Conservation (phyloP, 2,888 invertebrate genomes). For the Idaea dimidiata region DNA sequence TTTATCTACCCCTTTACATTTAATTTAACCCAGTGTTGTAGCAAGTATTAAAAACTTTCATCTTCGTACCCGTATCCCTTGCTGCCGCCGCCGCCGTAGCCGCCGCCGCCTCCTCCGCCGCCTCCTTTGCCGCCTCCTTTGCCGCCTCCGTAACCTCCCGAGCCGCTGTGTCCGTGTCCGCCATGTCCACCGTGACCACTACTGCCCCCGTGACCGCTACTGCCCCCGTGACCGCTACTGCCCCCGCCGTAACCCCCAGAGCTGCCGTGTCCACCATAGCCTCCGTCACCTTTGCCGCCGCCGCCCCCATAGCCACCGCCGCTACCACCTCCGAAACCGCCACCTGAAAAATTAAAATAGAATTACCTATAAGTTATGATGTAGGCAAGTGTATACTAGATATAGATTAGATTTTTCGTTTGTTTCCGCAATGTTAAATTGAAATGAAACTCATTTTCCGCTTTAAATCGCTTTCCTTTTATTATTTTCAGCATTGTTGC, state of each 20-base stretch:
- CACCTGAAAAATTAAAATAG: conserved; percentile 18
- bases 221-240: conserved; percentile 30
- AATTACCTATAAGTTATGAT: background rate
- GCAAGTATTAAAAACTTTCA: background rate
- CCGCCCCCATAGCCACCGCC: conserved; percentile 29
- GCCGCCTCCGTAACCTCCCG: conserved; percentile 29
- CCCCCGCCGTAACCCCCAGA: conserved; percentile 30
- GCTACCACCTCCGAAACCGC: conserved; percentile 43
- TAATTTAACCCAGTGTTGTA: background rate
- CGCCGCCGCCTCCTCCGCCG: conserved; percentile 25
- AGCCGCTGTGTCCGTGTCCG: conserved; percentile 26
- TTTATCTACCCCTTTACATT: background rate
- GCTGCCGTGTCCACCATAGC: conserved; percentile 27
- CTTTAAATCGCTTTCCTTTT: too few species aligned
- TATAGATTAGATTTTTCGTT: too few species aligned
- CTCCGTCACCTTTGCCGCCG: conserved; percentile 30
- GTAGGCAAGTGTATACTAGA: too few species aligned
- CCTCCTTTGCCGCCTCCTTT: conserved; percentile 31
- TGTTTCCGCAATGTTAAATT: too few species aligned
- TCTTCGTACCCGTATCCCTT: conserved; percentile 46
- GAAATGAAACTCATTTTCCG: too few species aligned
- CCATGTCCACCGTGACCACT: conserved; percentile 24
- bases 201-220: conserved; percentile 23
- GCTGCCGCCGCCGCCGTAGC: conserved; percentile 32
- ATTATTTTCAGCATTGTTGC: too few species aligned